Evolutionary conservation across 2,113 vertebrate species (phyloP), one percentile per base, ranked within the genome.

Genomic region (Silurus glanis): DNA sequence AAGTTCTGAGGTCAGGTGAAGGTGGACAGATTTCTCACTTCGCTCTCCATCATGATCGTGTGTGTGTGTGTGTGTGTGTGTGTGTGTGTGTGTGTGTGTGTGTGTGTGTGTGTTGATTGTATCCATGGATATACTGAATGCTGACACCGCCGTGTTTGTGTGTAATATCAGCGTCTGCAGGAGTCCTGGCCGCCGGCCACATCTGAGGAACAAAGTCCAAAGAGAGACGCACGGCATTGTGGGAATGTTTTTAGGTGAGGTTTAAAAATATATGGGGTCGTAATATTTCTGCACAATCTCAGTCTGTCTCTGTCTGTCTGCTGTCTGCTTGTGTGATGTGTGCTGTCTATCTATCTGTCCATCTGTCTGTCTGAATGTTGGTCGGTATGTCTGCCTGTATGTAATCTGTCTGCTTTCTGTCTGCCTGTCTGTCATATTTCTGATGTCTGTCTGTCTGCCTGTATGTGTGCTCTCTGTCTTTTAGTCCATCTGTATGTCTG

Each of bases 31-130:
- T 21, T n/a, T 5, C 6, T 85, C 25, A 79, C 83, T 51, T 55
- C 16, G 1, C 25, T 12, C 21, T 79, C 75, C 17, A 53, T 85
- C 21, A 45, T 45, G 49, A 10, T 49, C 12, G 14, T 16, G 28
- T 62, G 55, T 13, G 3, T 37, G 37, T 37, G 37, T 37, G 37
- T 37, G 28, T 37, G 28, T 37, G 58, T 74, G 58, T 23, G 49
- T 16, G 61, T 78, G 53, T 89, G 88, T 89, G 55, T 13, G 3
- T 37, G 37, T 37, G 37, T 37, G 37, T 37, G 28, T 37, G 28
- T 37, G 58, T 74, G 58, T 23, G 49, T 16, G 61, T 78, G 53
- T 89, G 88, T 89, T 89, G 82, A 84, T 53, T n/a, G 88, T 89
- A 81, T 84, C 88, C 88, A 89, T 82, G 88, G 88, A 76, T 69